phyloP scores from a whole-genome alignment of 1,140 invertebrate species.

The Calliopsis andreniformis region DNA sequence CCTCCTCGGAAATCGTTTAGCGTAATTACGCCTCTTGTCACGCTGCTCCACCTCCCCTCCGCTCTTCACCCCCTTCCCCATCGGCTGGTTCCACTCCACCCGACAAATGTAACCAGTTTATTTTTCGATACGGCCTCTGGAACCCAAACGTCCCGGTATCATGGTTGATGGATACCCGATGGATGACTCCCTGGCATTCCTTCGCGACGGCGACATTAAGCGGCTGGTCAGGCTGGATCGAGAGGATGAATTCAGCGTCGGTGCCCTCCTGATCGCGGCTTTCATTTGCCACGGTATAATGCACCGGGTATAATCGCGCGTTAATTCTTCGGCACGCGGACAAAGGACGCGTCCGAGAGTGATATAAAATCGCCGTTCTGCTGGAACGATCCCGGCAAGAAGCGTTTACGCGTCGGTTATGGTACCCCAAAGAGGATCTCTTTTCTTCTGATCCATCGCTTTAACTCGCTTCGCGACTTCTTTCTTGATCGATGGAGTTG shows the following conservation, averaged over 20 bases:
- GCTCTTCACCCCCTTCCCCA: too few relatives aligned
- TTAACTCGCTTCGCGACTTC: neutral
- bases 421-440: neutral
- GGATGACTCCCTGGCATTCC: conserved; percentile 29
- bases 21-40: conserved; percentile 67
- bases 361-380: conserved; percentile 27
- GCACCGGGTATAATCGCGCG: conserved; percentile 32
- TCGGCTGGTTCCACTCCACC: neutral
- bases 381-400: neutral
- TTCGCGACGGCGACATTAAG: conserved; percentile 3
- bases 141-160: neutral
- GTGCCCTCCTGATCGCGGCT: neutral
- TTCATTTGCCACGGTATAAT: conserved; percentile 30
- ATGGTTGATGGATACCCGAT: conserved; percentile 25
- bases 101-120: conserved; percentile 35
- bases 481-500: neutral
- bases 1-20: conserved; percentile 61
- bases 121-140: neutral
- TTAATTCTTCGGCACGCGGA: conserved; percentile 30
- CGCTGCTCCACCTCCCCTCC: conserved; percentile 7
- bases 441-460: neutral
- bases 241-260: neutral
- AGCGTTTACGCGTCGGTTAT: conserved; percentile 4
- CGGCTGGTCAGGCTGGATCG: neutral
- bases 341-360: conserved; percentile 23